Base-by-base conservation (phyloP, 2,888 invertebrate genomes). In the Agrilus cyanescens region DNA sequence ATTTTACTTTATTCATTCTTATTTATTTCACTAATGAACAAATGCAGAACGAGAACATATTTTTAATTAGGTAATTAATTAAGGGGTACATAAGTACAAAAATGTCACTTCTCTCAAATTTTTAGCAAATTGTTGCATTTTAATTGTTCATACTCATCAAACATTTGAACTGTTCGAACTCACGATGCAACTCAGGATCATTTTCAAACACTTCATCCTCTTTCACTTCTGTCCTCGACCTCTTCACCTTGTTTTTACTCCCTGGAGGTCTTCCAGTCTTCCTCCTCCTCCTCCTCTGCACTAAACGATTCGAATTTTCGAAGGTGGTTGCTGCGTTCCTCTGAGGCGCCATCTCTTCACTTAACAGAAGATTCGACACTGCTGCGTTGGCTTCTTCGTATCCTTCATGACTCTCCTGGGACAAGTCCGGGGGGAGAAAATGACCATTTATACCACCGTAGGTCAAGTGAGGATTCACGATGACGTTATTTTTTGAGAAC, bases 381-480 rank as follows among this genome's bases (percentile, higher is more conserved):
- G 51, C 51, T 2, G 40, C 39, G 1, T 44, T 44, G 0, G 51
- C 48, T 37, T 52, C 51, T 35, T 47, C 48, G n/a, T 38, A 37
- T 6, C 29, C 32, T 14, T 49, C 45, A 1, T 33, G 40, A 40
- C 43, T 43, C 7, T 41, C 32, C 10, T 38, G 35, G 15, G 46
- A 43, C 10, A 46, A 47, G 30, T 45, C 49, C 20, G 50, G 20
- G 10, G 50, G 49, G 1, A 56, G 57, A 32, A 53, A 20, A 4
- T 45, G 44, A 16, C 59, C 57, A 44, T 57, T 57, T 25, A 64
- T 53, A 4, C 62, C 59, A 2, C 59, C 63, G 25, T 25, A 25
- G 25, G 25, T 25, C 15, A 69, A 47, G 50, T 68, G 68, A 3
- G 68, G 68, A 51, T 68, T 69, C 8, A 69, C 55, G 67, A 68